Conservation (phyloP, 2,797 vertebrate genomes). For the Poecilia wingei region DNA sequence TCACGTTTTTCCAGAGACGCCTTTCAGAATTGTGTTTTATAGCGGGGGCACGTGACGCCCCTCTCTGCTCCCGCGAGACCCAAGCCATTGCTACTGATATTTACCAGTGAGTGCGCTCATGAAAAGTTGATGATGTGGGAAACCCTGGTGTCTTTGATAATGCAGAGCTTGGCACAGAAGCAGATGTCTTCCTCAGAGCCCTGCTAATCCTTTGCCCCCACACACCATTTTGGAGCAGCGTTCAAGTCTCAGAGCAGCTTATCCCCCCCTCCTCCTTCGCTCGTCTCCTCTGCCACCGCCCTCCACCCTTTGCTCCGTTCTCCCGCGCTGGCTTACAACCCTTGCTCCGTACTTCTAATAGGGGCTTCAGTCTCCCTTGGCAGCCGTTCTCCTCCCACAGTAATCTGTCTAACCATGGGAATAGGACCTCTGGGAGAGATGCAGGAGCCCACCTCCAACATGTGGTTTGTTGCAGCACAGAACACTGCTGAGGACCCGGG, state of each 20-base stretch:
- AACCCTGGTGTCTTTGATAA: slow-evolving; percentile 84
- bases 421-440: slow-evolving; percentile 58
- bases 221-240: slow-evolving; percentile 76
- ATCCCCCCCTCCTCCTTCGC: slow-evolving; percentile 69
- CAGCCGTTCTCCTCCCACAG: slow-evolving; percentile 78
- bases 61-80: slow-evolving; percentile 59
- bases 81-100: slow-evolving; percentile 74
- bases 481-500: slow-evolving; percentile 35
- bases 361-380: slow-evolving; percentile 71
- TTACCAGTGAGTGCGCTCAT: slow-evolving; percentile 82
- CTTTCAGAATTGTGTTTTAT: slow-evolving; percentile 64
- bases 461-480: slow-evolving; percentile 56
- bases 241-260: slow-evolving; percentile 83
- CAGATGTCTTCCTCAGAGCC: slow-evolving; percentile 85
- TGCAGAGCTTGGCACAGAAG: slow-evolving; percentile 79
- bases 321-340: slow-evolving; percentile 64
- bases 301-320: slow-evolving; percentile 65
- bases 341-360: slow-evolving; percentile 71
- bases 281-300: slow-evolving; percentile 66
- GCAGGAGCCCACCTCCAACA: slow-evolving; percentile 70
- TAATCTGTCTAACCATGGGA: slow-evolving; percentile 79
- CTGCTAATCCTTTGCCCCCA: slow-evolving; percentile 82
- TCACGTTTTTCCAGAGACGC: slow-evolving; percentile 55
- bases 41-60: slow-evolving; percentile 56
- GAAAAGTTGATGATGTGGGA: slow-evolving; percentile 87